Evolutionary conservation across 30 jellyfish, hydroid and myxozoan species (phyloP).

Genomic region (Aurelia aurita complex sp. Pacific): DNA sequence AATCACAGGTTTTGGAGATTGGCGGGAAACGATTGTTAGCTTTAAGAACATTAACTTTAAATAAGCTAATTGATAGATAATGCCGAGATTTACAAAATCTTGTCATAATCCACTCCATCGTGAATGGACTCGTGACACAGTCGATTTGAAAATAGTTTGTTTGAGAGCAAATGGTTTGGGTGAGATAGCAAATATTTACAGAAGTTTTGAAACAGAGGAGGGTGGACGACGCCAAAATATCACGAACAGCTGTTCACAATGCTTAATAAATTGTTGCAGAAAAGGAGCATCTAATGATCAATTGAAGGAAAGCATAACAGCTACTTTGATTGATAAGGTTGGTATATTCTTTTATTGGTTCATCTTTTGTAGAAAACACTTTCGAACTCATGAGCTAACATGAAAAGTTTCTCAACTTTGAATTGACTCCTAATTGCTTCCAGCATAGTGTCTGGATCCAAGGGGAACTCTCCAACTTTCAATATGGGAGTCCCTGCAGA

Average conservation of each 20-base stretch:
- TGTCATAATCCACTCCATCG: slow-evolving; percentile 20
- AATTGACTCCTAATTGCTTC: no score
- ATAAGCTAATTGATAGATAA: not conserved
- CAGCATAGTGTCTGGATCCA: no score
- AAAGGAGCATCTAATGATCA: not conserved
- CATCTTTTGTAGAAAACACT: no score
- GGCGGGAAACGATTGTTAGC: no score
- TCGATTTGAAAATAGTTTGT: not conserved
- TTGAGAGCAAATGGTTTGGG: slow-evolving; percentile 13
- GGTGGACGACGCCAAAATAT: not conserved
- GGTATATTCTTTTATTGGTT: no score
- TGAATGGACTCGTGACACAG: slow-evolving; percentile 6
- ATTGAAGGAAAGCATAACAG: not conserved
- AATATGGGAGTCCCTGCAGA: no score
- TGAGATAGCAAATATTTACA: not conserved
- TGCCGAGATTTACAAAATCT: slow-evolving; percentile 20
- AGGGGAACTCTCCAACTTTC: no score
- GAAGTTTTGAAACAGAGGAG: slow-evolving; percentile 18
- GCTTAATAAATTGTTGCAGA: not conserved
- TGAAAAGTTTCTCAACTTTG: no score
- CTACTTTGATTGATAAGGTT: no score
- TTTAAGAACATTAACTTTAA: not conserved
- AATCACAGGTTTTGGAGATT: not conserved
- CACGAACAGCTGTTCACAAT: slow-evolving; percentile 1
- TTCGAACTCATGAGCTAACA: no score